Evolutionary conservation across 2,888 invertebrate species (phyloP).

Genomic region (Lithophane semibrunnea): DNA sequence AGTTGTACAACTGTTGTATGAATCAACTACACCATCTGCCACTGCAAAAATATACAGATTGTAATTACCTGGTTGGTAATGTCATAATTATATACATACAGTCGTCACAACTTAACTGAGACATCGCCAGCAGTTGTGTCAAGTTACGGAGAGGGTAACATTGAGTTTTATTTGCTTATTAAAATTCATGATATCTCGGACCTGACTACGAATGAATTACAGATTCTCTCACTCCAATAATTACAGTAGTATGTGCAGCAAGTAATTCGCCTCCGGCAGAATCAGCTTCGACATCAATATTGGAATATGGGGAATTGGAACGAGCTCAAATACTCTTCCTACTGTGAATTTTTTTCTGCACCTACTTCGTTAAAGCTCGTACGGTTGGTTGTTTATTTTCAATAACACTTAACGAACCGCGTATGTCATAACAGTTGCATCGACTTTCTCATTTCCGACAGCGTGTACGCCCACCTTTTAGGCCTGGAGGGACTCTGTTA

Average conservation of each 20-base stretch:
- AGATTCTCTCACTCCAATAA: constrained; percentile 22
- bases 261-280: constrained; percentile 10
- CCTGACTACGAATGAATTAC: constrained; percentile 7
- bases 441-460: constrained; percentile 88
- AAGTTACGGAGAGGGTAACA: constrained; percentile 6
- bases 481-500: constrained; percentile 81
- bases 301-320: constrained; percentile 21
- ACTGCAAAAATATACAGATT: constrained; percentile 65
- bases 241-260: neutral
- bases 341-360: constrained; percentile 51
- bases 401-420: constrained; percentile 85
- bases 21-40: constrained; percentile 73
- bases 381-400: constrained; percentile 82
- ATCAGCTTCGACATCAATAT: constrained; percentile 18
- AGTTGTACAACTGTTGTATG: constrained; percentile 70
- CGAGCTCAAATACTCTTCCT: constrained; percentile 44
- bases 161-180: constrained; percentile 14
- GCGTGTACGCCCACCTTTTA: constrained; percentile 86
- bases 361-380: constrained; percentile 74
- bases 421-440: constrained; percentile 89
- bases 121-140: constrained; percentile 28
- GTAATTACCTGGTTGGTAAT: constrained; percentile 63
- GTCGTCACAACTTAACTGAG: constrained; percentile 31
- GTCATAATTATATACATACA: constrained; percentile 42
- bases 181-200: constrained; percentile 20